These are phyloP conservation scores for Phoxinus phoxinus DNA, from an alignment of 2,113 vertebrate genomes.

Conservation along the genomic window DNA sequence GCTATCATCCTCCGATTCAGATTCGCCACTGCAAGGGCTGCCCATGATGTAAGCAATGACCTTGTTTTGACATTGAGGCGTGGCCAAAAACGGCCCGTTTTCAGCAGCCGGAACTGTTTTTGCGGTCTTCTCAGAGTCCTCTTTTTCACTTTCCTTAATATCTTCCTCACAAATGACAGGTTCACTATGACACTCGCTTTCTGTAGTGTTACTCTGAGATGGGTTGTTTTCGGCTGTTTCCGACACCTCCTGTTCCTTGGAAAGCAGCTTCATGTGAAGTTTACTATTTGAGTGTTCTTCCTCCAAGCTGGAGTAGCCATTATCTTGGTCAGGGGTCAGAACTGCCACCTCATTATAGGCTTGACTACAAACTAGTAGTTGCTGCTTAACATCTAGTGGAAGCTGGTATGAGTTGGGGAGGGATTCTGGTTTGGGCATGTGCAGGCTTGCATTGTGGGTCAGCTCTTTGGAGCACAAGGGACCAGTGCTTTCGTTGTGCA, in stretches of 20 bases:
- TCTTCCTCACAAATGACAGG: neutral
- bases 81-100: fast-evolving
- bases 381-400: slow-evolving; percentile 36
- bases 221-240: neutral
- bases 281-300: slow-evolving; percentile 77
- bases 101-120: neutral
- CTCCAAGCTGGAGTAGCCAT: slow-evolving; percentile 91
- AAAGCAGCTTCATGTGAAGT: slow-evolving; percentile 39
- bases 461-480: slow-evolving; percentile 58
- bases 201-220: slow-evolving; percentile 24
- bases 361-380: slow-evolving; percentile 43
- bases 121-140: neutral
- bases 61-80: slow-evolving; percentile 83
- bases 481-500: slow-evolving; percentile 70
- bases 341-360: slow-evolving; percentile 60
- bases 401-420: slow-evolving; percentile 44
- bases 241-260: neutral
- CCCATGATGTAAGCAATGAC: slow-evolving; percentile 94
- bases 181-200: neutral
- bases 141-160: neutral
- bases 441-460: slow-evolving; percentile 56
- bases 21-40: slow-evolving; percentile 77
- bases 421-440: slow-evolving; percentile 55
- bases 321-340: slow-evolving; percentile 82
- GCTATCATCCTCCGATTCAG: slow-evolving; percentile 70